Base-by-base conservation (phyloP, 2,113 vertebrate species). In the Poecile atricapillus region DNA sequence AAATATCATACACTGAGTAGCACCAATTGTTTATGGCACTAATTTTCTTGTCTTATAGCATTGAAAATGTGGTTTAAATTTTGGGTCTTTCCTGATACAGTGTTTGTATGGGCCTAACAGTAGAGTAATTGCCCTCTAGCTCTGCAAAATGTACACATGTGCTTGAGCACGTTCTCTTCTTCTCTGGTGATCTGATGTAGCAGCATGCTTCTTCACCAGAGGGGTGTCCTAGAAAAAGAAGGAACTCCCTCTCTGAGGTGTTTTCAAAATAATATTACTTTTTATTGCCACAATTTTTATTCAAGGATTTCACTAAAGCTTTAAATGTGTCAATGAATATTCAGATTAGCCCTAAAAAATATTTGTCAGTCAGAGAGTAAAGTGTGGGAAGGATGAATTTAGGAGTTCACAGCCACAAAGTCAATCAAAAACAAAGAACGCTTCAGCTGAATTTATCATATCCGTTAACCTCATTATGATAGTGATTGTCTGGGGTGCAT, bases 201-300 rank as follows among this genome's bases (percentile, higher is more conserved):
- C 94, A 95, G 81, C 95, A 85, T 90, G 81, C n/a, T 50, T 87
- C 95, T 96, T 95, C 94, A 95, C 91, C 87, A 94, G 95, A 95
- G 94, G 94, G 44, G 73, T 95, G 93, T 93, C 96, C 96, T 97
- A 96, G 96, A 97, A 97, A 97, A 96, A 44, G 63, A 90, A 95
- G 93, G 91, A 95, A 85, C 91, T 96, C 87, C 81, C 49, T 94
- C 89, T 89, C 91, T 87, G 86, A 95, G 93, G 93, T 87, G 89
- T 91, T 87, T 95, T 93, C 74, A 94, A 82, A 89, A 79, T 83
- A 69, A 76, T 80, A 94, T 94, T 94, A 85, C 78, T 79, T 87
- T 89, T 95, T 93, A 94, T 95, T 87, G 81, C 70, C 30, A 47
- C 67, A 7, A 1, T 93, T 95, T 95, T 93, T 67, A 89, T 79